Evolutionary conservation across 2,888 invertebrate species (phyloP), one percentile per base, ranked within the genome.

Genomic region (Noctua fimbriata): DNA sequence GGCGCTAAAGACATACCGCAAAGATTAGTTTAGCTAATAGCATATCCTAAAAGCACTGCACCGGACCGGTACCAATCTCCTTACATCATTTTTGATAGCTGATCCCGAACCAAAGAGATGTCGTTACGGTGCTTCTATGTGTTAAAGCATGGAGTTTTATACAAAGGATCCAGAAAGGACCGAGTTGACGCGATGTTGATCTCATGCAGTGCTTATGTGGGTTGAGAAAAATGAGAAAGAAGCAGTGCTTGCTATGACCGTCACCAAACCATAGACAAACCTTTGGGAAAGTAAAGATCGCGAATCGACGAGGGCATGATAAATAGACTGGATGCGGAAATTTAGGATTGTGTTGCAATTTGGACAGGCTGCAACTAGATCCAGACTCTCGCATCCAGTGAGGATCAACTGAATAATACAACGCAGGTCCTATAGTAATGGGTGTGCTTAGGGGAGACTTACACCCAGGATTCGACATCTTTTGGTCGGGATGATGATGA

Each of bases 1-100:
- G 81, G 78, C 78, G 78, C 36, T 44, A 60, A 28, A 74, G 67
- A 32, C n/a, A 9, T 2, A 32, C 49, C n/a, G 80, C 28, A 12
- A 10, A 44, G n/a, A 16, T 32, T n/a, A 65, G 14, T 36, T 74
- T n/a, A 12, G 28, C 1, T n/a, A 36, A 52, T 21, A 66, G 21
- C n/a, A n/a, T 58, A 58, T n/a, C 14, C 14, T n/a, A 14, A n/a
- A 58, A 58, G 14, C 1, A 58, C 4, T 28, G n/a, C n/a, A 28
- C 28, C 28, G 28, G 14, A n/a, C 6, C 10, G 18, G 16, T 47
- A 16, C 47, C 3, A 14, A 47, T 47, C 14, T 16, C 16, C 47
- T 47, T 16, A 14, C 47, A 14, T 16, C 47, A 47, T 49, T 49
- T 49, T 49, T 49, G 49, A 49, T 49, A 18, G 47, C 1, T 16